Percentiles rank a stretch among this genome's conserved stretches.
phyloP scores from a whole-genome alignment of 2,797 vertebrate genomes.

The Cygnus olor region DNA sequence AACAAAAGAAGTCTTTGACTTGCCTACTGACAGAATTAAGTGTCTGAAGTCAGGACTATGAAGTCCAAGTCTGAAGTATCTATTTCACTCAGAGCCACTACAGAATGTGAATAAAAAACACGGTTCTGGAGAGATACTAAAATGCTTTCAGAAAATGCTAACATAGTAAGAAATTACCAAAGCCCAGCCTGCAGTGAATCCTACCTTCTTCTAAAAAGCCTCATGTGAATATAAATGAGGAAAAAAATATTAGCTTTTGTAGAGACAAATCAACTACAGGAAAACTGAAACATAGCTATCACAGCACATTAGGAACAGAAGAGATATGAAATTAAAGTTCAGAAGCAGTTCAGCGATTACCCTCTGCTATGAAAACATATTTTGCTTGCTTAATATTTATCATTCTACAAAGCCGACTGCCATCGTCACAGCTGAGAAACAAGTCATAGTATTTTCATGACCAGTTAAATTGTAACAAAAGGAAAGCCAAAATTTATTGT shows the following conservation, averaged over 20 bases:
- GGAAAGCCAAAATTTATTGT: background rate
- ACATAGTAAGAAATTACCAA: background rate
- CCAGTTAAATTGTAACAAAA: background rate
- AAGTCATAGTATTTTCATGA: too few relatives aligned
- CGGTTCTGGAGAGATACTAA: background rate
- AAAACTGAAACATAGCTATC: background rate
- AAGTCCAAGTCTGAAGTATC: background rate
- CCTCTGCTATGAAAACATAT: background rate
- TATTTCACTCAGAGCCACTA: background rate
- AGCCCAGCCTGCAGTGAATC: background rate
- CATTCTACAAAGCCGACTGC: background rate
- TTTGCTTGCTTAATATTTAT: background rate
- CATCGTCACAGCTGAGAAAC: background rate
- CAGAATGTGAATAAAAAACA: background rate
- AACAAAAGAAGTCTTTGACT: background rate
- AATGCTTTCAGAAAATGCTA: background rate
- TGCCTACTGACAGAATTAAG: background rate
- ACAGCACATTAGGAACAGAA: background rate
- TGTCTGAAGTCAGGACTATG: background rate
- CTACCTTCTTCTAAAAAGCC: background rate
- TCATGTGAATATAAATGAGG: background rate
- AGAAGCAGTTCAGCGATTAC: background rate
- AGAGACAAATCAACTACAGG: background rate
- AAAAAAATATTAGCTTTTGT: background rate
- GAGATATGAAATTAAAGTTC: background rate